Evolutionary conservation across 2,888 invertebrate species (phyloP).

Genomic region (Mimas tiliae): DNA sequence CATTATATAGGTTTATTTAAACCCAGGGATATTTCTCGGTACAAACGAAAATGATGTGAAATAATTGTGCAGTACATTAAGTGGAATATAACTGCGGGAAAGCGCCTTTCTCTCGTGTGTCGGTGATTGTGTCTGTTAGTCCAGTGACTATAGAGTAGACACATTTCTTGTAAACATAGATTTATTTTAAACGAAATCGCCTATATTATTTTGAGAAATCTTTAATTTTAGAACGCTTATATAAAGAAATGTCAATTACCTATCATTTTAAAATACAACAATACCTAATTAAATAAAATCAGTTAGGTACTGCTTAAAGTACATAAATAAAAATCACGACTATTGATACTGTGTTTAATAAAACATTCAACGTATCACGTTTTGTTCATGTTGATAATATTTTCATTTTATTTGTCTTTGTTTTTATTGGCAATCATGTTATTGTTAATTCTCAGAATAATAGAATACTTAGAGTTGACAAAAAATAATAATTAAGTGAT

Average conservation of each 20-base stretch:
- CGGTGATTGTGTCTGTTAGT: conserved; percentile 44
- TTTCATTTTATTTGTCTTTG: conserved; percentile 1
- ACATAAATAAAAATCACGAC: background rate
- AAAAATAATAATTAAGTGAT: background rate
- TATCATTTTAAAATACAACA: background rate
- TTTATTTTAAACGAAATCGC: conserved; percentile 22
- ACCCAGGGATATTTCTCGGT: background rate
- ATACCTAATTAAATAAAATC: background rate
- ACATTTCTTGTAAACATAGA: conserved; percentile 68
- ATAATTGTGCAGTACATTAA: conserved; percentile 51
- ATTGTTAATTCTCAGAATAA: too few relatives aligned
- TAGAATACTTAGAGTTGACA: background rate
- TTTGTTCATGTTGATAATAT: background rate
- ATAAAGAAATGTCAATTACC: too few relatives aligned
- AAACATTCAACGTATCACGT: conserved; percentile 4
- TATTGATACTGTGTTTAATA: conserved; percentile 18
- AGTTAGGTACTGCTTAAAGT: background rate
- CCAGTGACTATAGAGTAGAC: conserved; percentile 54
- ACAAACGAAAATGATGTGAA: conserved; percentile 33
- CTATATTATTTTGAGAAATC: background rate
- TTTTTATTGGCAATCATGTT: conserved; percentile 4
- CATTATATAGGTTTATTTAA: background rate
- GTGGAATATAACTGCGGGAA: conserved; percentile 66
- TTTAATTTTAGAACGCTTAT: too few relatives aligned
- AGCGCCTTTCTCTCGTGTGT: conserved; percentile 78